These are phyloP conservation scores for Buteo buteo DNA, from an alignment of 2,113 vertebrate species.

Conservation along the genomic window DNA sequence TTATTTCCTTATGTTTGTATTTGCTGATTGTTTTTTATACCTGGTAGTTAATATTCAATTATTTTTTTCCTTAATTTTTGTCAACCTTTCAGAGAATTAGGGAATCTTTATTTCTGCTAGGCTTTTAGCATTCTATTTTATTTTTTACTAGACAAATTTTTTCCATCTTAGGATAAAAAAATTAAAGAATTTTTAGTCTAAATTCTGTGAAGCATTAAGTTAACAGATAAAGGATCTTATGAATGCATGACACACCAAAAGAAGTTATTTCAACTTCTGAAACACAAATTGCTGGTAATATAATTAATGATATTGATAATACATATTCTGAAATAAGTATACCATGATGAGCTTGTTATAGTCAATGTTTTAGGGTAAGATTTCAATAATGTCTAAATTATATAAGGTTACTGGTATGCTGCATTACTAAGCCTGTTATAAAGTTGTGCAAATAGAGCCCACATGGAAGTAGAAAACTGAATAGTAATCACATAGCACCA, in stretches of 20 bases:
- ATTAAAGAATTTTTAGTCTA: not conserved
- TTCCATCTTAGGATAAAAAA: not conserved
- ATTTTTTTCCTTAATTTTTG: not conserved
- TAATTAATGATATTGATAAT: not conserved
- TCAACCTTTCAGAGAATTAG: not conserved
- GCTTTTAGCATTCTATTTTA: not conserved
- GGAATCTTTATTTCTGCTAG: not conserved
- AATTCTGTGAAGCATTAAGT: not conserved
- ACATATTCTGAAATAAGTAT: not conserved
- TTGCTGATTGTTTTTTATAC: not conserved
- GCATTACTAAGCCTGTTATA: not conserved
- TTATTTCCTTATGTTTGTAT: not conserved
- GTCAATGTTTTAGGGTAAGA: not conserved
- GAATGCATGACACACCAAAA: not conserved
- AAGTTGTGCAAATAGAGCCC: not conserved
- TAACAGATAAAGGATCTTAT: not conserved
- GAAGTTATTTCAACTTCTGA: not conserved
- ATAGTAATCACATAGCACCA: not conserved
- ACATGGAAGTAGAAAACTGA: not conserved
- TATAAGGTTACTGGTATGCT: not conserved
- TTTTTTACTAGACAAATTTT: not conserved
- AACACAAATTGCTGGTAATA: not conserved
- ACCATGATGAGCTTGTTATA: not conserved
- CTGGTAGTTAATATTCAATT: not conserved
- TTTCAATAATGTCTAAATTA: not conserved